These are phyloP conservation scores for Zalophus californianus DNA, from an alignment of 2,797 vertebrate genomes.

Conservation along the genomic window DNA sequence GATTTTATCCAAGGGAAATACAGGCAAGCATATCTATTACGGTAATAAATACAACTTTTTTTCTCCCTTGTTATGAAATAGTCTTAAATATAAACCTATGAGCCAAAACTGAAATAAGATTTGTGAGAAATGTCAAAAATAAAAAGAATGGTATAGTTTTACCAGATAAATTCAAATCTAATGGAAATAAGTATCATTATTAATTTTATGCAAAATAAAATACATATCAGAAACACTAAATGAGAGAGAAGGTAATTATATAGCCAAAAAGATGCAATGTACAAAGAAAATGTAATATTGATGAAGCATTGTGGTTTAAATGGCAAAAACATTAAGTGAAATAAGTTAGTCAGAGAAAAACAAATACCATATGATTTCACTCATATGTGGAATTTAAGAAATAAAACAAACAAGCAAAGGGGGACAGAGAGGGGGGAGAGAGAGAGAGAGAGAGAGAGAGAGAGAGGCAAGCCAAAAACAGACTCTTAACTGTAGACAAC, in stretches of 20 bases:
- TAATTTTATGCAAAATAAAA: slow-evolving; percentile 49
- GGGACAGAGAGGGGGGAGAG: no score
- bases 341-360: not conserved
- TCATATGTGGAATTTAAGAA: not conserved
- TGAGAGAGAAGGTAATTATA: slow-evolving; percentile 11
- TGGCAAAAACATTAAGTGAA: not conserved
- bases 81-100: not conserved
- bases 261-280: slow-evolving; percentile 21
- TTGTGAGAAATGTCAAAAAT: not conserved
- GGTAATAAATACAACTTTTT: not conserved
- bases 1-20: not conserved
- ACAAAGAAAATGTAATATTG: slow-evolving; percentile 55
- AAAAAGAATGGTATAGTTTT: not conserved
- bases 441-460: not conserved
- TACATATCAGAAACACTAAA: not conserved
- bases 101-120: not conserved
- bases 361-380: not conserved
- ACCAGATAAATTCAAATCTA: not conserved
- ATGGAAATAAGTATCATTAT: not conserved
- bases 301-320: slow-evolving; percentile 13
- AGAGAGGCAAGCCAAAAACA: not conserved
- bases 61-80: not conserved
- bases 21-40: not conserved
- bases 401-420: not conserved
- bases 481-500: not conserved